Conservation (phyloP, 2,113 vertebrate species). For the Calypte anna region DNA sequence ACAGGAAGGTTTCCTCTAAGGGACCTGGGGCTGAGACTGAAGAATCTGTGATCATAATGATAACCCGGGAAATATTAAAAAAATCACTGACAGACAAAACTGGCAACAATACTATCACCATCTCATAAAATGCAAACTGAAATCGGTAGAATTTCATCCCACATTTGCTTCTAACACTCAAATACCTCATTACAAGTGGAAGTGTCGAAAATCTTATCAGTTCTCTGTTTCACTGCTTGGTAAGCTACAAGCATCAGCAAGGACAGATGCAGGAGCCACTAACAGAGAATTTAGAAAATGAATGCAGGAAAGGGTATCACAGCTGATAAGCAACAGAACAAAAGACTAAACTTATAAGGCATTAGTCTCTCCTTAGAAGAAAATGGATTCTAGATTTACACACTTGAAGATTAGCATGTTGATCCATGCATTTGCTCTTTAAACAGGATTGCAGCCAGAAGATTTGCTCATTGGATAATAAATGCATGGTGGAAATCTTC, state of each 20-base stretch:
- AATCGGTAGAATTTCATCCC: neutral
- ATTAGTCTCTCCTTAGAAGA: neutral
- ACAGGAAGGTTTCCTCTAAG: neutral
- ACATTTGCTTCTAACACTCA: neutral
- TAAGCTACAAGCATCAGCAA: neutral
- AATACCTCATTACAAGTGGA: neutral
- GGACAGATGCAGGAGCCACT: neutral
- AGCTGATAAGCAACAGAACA: neutral
- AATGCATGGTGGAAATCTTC: neutral
- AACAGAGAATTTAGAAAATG: neutral
- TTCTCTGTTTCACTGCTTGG: neutral
- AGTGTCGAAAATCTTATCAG: neutral
- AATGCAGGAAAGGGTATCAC: neutral
- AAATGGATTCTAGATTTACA: neutral
- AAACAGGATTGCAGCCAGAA: neutral
- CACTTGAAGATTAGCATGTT: neutral
- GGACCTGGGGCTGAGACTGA: neutral
- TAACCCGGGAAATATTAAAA: neutral
- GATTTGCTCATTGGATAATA: neutral
- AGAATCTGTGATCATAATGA: neutral
- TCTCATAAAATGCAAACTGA: neutral
- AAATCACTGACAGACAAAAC: neutral
- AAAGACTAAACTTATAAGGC: neutral
- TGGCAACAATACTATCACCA: neutral
- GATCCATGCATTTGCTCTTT: neutral